These are phyloP conservation scores for Lepidostoma basale DNA, from an alignment of 1,140 invertebrate species.

Conservation along the genomic window DNA sequence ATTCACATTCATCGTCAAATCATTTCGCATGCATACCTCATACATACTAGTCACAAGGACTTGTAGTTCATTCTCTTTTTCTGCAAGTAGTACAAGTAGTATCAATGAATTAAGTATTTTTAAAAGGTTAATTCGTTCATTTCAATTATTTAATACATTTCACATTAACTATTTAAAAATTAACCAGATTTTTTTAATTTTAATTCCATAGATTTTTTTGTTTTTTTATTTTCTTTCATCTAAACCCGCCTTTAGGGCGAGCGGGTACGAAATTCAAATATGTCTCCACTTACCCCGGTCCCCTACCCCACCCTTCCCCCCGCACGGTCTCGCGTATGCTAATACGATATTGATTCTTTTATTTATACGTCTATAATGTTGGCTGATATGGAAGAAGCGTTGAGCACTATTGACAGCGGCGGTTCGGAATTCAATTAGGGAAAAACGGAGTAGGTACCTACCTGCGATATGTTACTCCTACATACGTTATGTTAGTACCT, in stretches of 20 bases:
- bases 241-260: slow-evolving; percentile 12
- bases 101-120: no score
- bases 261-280: slow-evolving; percentile 44
- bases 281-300: slow-evolving; percentile 40
- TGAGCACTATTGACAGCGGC: slow-evolving; percentile 37
- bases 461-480: slow-evolving; percentile 8
- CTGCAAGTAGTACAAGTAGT: no score
- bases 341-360: slow-evolving; percentile 48
- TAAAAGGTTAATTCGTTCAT: no score
- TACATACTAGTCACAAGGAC: no score
- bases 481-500: slow-evolving; percentile 1
- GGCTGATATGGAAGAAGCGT: slow-evolving; percentile 40
- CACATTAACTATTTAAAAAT: no score
- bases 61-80: no score
- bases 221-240: no score
- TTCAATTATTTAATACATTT: no score
- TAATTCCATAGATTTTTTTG: no score
- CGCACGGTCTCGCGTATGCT: slow-evolving; percentile 41
- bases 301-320: slow-evolving; percentile 10
- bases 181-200: no score
- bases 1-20: no score
- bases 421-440: slow-evolving; percentile 45
- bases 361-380: slow-evolving; percentile 46
- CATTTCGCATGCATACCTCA: no score
- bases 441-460: slow-evolving; percentile 20